A percentile compares a stretch with the other conserved stretches of the same genome.
Evolutionary conservation across 2,113 vertebrate genomes (phyloP).

Genomic region (Cathartes aura): DNA sequence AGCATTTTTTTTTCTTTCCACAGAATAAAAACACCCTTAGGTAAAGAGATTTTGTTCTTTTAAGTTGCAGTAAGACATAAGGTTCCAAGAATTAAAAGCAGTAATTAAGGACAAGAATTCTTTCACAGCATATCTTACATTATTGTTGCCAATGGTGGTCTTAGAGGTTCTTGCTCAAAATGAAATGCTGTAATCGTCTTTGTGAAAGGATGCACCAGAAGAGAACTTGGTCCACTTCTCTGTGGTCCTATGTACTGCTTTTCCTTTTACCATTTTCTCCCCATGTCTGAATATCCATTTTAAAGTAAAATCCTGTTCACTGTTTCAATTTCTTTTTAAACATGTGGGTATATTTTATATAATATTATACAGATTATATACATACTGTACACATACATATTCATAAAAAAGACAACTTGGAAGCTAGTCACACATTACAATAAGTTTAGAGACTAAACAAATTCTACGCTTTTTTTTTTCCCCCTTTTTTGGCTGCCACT

Average conservation of each 20-base stretch:
- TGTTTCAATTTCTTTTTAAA: not conserved
- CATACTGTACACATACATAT: not conserved
- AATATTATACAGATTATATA: not conserved
- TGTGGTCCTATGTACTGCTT: not conserved
- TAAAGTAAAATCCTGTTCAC: not conserved
- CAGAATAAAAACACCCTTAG: not conserved
- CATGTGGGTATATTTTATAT: not conserved
- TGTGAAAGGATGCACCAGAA: not conserved
- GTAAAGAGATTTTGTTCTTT: not conserved
- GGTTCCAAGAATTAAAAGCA: not conserved
- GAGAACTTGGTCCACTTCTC: not conserved
- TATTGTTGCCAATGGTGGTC: not conserved
- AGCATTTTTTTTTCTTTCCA: not conserved
- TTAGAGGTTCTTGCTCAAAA: not conserved
- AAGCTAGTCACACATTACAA: not conserved
- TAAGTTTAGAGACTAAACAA: not conserved
- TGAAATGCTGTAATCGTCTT: not conserved
- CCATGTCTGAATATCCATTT: not conserved
- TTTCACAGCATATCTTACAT: not conserved
- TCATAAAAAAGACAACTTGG: not conserved
- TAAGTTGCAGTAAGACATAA: not conserved
- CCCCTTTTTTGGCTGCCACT: not conserved
- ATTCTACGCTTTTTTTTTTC: not conserved
- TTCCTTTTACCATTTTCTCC: not conserved
- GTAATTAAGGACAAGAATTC: not conserved